Base-by-base conservation (phyloP, 2,888 invertebrate species). In the Danaus chrysippus region DNA sequence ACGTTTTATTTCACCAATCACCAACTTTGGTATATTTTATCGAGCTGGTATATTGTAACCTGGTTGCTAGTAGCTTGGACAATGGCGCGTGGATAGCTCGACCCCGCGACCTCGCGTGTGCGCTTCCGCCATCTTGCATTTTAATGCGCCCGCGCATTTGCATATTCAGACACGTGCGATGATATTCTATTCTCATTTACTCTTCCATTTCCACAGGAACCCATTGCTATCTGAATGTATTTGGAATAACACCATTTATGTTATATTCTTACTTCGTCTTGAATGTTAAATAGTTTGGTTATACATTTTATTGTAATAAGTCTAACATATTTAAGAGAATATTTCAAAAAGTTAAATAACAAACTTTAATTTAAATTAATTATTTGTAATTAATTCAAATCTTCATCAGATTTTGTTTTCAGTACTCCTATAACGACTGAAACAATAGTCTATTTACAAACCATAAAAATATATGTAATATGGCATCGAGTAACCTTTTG, bases 101-200 rank as follows among this genome's bases (percentile, higher is more conserved):
- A 87, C 90, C 88, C 76, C 75, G 73, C 84, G 90, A 90, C 89
- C 90, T 88, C 87, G 87, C 89, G 89, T 87, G 88, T 86, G 84
- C 82, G 88, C 88, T 87, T 87, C 89, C 88, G 87, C 88, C 87
- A 87, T 88, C 86, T 86, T 85, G 87, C 83, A 89, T 89, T 87
- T 85, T 83, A 88, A 89, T 89, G 88, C 81, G 81, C 79, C 70
- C 76, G 77, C 76, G 71, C 77, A 86, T 88, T 87, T 85, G 86
- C 86, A 87, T 87, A 75, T 75, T 72, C 75, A 70, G 79, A 84
- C 86, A 83, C 86, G 87, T 86, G 86, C 84, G 83, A 83, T 86
- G 83, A 86, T 86, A 83, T 86, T 84, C 81, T 77, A 80, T 82
- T 81, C 82, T 81, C 84, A 83, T 87, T 87, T 85, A 84, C 76